Evolutionary conservation across 2,113 vertebrate genomes (phyloP), one percentile per base, ranked within the genome.

Genomic region (Austrofundulus limnaeus): DNA sequence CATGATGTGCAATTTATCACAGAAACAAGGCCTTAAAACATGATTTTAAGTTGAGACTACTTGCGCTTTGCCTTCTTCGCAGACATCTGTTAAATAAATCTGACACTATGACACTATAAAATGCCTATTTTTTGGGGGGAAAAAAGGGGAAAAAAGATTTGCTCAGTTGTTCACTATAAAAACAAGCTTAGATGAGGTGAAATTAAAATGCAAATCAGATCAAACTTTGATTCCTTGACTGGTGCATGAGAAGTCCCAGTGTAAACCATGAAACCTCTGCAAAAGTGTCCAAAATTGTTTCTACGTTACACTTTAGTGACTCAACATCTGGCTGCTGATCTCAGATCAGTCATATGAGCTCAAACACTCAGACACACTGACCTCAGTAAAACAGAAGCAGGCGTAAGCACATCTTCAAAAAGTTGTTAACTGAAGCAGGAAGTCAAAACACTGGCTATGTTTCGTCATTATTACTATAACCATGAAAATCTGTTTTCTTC

Each of bases 371-470:
- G 28, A 73, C 70, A 59, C 70, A 60, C 52, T 25, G 19, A 68
- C 54, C 48, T 72, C 60, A 17, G 37, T 20, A 42, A 34, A 59
- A 19, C 53, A 65, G 53, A 43, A 28, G 20, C 17, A 0, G 21
- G 23, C 14, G 34, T 17, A 52, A 16, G 56, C n/a, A n/a, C n/a
- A n/a, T 62, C 14, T 15, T 39, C 20, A 37, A 20, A 19, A 61
- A 34, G 25, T 41, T 37, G 42, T 23, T 11, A 72, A 54, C 31
- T 59, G 14, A 15, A 61, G 43, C 45, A 68, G 69, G 50, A 72
- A 65, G 53, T 37, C 25, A 4, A 6, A 15, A 10, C 9, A 45
- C 2, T 17, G 8, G 47, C 13, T n/a, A 12, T n/a, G n/a, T n/a
- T n/a, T n/a, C n/a, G 20, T 47, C 1, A 5, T 38, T 28, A 28